Base-by-base conservation (phyloP, 2,797 vertebrate species). In the Vireo griseus region DNA sequence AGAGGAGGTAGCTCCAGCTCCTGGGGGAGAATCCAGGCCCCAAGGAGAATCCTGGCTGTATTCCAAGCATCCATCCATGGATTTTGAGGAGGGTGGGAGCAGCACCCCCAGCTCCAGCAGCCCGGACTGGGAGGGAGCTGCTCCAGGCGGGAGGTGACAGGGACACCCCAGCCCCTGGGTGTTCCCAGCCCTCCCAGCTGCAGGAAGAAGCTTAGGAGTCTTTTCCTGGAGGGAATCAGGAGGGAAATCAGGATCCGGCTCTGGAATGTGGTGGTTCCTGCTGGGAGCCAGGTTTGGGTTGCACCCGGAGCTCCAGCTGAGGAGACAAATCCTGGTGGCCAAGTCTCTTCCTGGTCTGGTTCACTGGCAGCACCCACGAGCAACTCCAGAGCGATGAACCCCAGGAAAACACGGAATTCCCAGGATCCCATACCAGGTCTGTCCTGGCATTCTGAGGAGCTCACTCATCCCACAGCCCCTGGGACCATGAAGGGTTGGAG, bases 31-130 rank as follows among this genome's bases (percentile, higher is more conserved):
- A 65, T 54, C 67, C 42, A 0, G 0, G 3, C 13, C 2, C 0
- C 0, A 7, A 8, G 24, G 44, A 69, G 17, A 62, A 65, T 54
- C 67, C 42, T 0, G 0, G 3, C 13, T 31, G 0, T 0, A 35
- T 21, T 26, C 54, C 42, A 4, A 0, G 14, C 18, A 28, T 21
- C n/a, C 33, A 3, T 20, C 62, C 28, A 1, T 10, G 57, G 50
- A 25, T 35, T 26, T 22, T 11, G 58, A 0, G 2, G 42, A 51
- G 13, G 26, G 31, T 22, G 69, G 47, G 45, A 91, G 65, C 54
- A 55, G 19, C 59, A 10, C 18, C 25, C 21, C 13, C 1, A 0
- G 0, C 3, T 7, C 33, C 57, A 22, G 35, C 29, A 66, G 40
- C 74, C 11, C 45, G 11, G 63, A 1, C 9, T 4, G 40, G 44